A percentile compares a stretch with the other conserved stretches of the same genome.
phyloP scores from a whole-genome alignment of 2,113 vertebrate genomes.

The Catagonus wagneri region DNA sequence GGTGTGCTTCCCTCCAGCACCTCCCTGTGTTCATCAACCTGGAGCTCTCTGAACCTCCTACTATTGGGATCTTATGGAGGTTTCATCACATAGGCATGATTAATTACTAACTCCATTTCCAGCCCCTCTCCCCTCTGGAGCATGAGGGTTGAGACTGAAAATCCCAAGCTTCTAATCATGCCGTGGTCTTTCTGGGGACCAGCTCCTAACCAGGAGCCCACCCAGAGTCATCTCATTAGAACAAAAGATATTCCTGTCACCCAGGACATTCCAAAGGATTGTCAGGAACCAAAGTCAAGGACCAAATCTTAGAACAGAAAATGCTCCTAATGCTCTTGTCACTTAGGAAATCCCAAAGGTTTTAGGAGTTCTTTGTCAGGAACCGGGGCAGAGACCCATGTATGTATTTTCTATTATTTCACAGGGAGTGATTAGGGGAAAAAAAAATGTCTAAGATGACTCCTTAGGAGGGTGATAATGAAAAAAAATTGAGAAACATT shows the following conservation, averaged over 20 bases:
- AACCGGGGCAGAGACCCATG: neutral
- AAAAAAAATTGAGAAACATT: conserved; percentile 23
- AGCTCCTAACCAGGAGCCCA: neutral
- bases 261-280: neutral
- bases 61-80: neutral
- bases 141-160: neutral
- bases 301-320: neutral
- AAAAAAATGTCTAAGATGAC: neutral
- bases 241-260: neutral
- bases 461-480: neutral
- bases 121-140: neutral
- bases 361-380: neutral
- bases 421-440: neutral
- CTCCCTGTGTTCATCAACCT: neutral
- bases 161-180: neutral
- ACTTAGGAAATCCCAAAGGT: neutral
- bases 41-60: neutral
- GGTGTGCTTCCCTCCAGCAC: neutral
- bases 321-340: neutral
- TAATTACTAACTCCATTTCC: neutral
- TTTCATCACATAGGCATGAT: neutral
- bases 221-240: neutral
- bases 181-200: neutral
- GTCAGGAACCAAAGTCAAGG: neutral
- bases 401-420: neutral